A percentile compares a stretch with the other conserved stretches of the same genome.
Evolutionary conservation across 2,888 invertebrate species (phyloP).

Genomic region (Ceriagrion tenellum): DNA sequence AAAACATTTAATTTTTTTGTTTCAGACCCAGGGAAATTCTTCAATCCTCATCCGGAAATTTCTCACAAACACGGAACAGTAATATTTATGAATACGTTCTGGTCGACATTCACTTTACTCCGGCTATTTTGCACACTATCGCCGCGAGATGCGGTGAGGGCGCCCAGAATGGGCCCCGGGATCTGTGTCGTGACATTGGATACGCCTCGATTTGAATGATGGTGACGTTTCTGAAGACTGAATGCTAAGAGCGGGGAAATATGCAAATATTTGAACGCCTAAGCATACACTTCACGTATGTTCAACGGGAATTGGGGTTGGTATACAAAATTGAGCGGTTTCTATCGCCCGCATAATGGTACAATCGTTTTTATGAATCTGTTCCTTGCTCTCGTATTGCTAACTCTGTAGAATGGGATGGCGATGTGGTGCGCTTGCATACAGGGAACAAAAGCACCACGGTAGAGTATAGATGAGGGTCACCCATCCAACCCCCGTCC

Average conservation of each 20-base stretch:
- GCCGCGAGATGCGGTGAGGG: no score
- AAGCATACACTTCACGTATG: no score
- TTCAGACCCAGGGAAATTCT: not conserved
- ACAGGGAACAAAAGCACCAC: no score
- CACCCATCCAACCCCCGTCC: no score
- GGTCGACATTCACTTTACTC: not conserved
- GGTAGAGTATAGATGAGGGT: no score
- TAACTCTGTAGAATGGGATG: no score
- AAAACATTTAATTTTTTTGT: not conserved
- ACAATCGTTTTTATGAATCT: not conserved
- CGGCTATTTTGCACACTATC: not conserved
- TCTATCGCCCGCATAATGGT: not conserved
- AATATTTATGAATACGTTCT: no score
- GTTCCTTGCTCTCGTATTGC: not conserved
- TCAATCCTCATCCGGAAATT: not conserved
- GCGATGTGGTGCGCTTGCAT: no score
- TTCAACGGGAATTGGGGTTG: no score
- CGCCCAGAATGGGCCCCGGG: not conserved
- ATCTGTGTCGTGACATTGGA: not conserved
- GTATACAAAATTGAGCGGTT: not conserved
- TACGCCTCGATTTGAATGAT: not conserved
- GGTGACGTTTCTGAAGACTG: not conserved
- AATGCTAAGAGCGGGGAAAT: not conserved
- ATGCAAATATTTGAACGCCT: not conserved
- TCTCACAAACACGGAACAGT: no score